These are phyloP conservation scores for Numenius arquata DNA, from an alignment of 2,113 vertebrate species.

Conservation along the genomic window DNA sequence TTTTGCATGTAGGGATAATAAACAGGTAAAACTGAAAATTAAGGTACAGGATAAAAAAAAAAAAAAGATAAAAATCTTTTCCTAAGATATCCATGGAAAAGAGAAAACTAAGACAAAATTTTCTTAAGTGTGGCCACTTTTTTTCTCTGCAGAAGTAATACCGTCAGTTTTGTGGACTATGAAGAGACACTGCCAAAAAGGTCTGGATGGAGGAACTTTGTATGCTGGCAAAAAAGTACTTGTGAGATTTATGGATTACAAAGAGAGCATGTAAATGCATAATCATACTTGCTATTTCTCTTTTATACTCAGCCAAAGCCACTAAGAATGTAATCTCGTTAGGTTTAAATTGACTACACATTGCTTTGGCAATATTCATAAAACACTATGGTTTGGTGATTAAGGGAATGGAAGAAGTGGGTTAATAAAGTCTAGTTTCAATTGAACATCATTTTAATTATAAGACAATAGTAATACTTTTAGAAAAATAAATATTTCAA, in stretches of 20 bases:
- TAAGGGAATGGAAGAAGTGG: not conserved
- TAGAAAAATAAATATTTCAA: not conserved
- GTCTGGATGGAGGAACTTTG: not conserved
- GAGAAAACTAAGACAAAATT: not conserved
- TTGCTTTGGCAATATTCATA: slow-evolving; percentile 33
- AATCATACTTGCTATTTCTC: not conserved
- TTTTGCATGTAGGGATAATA: not conserved
- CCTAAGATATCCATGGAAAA: not conserved
- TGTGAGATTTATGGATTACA: slow-evolving; percentile 46
- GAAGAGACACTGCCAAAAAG: not conserved
- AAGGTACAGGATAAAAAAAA: not conserved
- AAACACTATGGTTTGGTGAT: slow-evolving; percentile 18
- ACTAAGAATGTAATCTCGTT: slow-evolving; percentile 52
- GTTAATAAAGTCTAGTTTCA: slow-evolving; percentile 21
- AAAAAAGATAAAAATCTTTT: not conserved
- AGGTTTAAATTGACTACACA: slow-evolving; percentile 46
- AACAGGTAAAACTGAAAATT: not conserved
- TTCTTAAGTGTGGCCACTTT: not conserved
- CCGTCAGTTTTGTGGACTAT: not conserved
- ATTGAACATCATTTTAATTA: slow-evolving; percentile 3
- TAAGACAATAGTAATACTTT: slow-evolving; percentile 6
- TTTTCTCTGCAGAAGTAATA: not conserved
- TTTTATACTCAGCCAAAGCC: slow-evolving; percentile 15
- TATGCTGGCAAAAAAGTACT: not conserved
- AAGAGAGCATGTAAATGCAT: slow-evolving; percentile 1